Conservation (phyloP, 2,888 invertebrate species). For the Xestia c-nigrum region DNA sequence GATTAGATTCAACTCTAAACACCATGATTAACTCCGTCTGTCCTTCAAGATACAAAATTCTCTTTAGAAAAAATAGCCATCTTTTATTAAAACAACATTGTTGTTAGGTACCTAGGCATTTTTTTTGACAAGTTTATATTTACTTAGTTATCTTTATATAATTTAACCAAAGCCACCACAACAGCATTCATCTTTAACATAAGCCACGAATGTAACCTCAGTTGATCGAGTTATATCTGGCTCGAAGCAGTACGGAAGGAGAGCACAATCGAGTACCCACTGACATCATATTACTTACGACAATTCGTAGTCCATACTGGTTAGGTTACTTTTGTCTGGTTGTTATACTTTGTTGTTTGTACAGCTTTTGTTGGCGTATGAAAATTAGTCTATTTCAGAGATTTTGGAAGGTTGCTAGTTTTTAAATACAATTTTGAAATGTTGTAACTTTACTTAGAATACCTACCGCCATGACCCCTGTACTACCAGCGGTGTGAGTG, state of each 20-base stretch:
- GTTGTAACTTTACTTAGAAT: too few species aligned
- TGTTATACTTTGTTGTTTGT: constrained; percentile 12
- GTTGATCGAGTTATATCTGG: constrained; percentile 29
- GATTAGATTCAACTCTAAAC: too few species aligned
- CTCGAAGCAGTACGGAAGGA: constrained; percentile 28
- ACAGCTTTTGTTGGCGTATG: not conserved
- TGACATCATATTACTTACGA: constrained; percentile 26
- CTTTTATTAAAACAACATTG: too few species aligned
- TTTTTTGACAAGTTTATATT: not conserved
- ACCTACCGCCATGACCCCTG: too few species aligned
- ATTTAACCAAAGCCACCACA: not conserved
- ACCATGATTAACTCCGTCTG: too few species aligned
- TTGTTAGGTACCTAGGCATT: not conserved
- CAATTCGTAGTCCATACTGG: constrained; percentile 28
- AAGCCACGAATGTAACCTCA: constrained; percentile 12
- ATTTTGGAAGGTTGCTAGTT: too few species aligned
- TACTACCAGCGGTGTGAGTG: too few species aligned
- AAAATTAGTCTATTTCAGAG: not conserved
- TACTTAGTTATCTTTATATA: not conserved
- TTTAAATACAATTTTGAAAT: too few species aligned
- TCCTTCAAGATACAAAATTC: too few species aligned
- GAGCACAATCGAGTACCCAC: not conserved
- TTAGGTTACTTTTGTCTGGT: not conserved
- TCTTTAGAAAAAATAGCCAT: too few species aligned
- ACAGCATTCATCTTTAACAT: constrained; percentile 16